Base-by-base conservation (phyloP, 2,797 vertebrate species). In the Erpetoichthys calabaricus region DNA sequence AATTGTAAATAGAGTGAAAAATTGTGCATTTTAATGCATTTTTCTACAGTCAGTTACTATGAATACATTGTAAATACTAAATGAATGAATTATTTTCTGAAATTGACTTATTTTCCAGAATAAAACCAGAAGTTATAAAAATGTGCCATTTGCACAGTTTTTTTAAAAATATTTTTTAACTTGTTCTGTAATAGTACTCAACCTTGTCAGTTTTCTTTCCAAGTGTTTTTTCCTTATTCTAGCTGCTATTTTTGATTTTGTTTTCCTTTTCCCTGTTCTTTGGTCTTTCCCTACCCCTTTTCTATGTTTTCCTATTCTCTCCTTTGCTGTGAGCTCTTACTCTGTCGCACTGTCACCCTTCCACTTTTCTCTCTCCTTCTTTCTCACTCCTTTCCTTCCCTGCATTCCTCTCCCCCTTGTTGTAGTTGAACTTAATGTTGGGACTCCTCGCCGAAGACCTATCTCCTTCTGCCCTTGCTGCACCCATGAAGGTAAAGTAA, bases 391-490 rank as follows among this genome's bases (percentile, higher is more conserved):
- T 62, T 68, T 72, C 59, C 57, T 66, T 68, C 65, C 64, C 67
- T 74, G 70, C 79, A 72, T 79, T 78, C 55, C 46, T 62, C 50
- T 56, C 57, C 49, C 57, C 60, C 56, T 51, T 83, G 84, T 91
- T 90, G 88, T 97, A 98, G 94, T 96, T 86, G 94, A 95, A 86
- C 85, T 91, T 84, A 90, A 86, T 91, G 92, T 82, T 84, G 84
- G 86, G 89, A 91, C 86, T 84, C 89, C 91, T 75, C 91, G 91
- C 75, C 93, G 95, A 88, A 90, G 94, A 95, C 85, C 91, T 75
- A 85, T 97, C 86, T 96, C 90, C 91, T 87, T 99, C 89, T 99
- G 95, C 86, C 90, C 88, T 83, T 99, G 95, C 94, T 98, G 94
- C 89, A 87, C 89, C 86, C 89, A 91, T 64, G 87, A 98, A 99